These are phyloP conservation scores for Elgaria multicarinata DNA, from an alignment of 2,113 vertebrate species.

Conservation along the genomic window DNA sequence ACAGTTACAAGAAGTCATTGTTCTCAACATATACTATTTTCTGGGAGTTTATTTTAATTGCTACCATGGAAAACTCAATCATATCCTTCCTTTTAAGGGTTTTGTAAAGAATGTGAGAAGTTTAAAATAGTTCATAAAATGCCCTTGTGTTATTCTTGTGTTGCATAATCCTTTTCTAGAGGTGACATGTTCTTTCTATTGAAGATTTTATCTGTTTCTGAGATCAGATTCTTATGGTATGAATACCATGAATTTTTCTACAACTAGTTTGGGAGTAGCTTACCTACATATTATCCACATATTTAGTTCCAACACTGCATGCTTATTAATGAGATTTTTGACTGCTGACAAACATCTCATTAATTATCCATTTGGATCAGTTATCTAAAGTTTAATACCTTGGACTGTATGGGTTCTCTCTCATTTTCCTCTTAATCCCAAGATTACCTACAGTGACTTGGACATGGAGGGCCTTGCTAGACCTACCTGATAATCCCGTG, in stretches of 20 bases:
- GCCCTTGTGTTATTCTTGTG: not conserved
- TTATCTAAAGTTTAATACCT: no score
- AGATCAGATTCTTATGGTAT: slow-evolving; percentile 17
- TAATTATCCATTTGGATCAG: no score
- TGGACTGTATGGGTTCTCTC: no score
- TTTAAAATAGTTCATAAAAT: slow-evolving; percentile 11
- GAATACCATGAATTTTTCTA: not conserved
- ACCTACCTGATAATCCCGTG: no score
- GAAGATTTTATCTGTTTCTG: not conserved
- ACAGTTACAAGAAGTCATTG: not conserved
- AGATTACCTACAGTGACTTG: no score
- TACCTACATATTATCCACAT: not conserved
- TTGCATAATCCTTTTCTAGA: not conserved
- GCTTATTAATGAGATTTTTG: no score
- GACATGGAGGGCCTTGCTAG: no score
- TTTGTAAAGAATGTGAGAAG: not conserved
- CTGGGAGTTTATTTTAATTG: not conserved
- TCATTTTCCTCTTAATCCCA: no score
- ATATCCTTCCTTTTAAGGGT: not conserved
- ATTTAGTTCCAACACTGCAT: no score
- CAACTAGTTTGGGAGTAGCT: not conserved
- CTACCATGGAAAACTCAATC: not conserved
- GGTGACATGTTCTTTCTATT: not conserved
- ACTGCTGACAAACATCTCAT: no score
- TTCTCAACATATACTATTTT: not conserved